Conservation (phyloP, 2,113 vertebrate species). For the Apodemus sylvaticus region DNA sequence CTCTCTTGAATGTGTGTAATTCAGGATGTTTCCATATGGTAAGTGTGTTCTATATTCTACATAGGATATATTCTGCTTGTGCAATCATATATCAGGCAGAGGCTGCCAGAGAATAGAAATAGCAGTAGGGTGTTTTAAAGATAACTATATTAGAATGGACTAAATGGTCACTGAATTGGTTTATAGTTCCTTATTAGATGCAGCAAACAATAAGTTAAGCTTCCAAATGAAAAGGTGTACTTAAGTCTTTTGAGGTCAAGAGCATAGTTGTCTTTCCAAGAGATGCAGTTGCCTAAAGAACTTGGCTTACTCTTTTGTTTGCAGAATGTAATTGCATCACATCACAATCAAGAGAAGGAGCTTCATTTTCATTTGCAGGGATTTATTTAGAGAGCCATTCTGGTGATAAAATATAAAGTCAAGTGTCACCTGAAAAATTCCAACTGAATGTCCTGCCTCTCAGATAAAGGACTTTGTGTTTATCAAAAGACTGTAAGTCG, state of each 20-base stretch:
- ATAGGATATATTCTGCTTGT: not conserved
- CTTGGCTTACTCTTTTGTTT: conserved; percentile 51
- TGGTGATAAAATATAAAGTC: not conserved
- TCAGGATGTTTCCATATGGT: not conserved
- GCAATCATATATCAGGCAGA: not conserved
- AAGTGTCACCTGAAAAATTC: not conserved
- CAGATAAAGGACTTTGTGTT: not conserved
- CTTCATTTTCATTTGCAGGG: conserved; percentile 8
- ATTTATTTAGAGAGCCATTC: not conserved
- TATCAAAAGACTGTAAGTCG: not conserved
- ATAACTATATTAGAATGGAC: not conserved
- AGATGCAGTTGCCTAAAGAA: not conserved
- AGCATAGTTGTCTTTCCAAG: not conserved
- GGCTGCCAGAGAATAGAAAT: not conserved
- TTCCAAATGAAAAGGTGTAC: conserved; percentile 15
- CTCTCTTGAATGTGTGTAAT: not conserved
- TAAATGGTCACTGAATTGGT: not conserved
- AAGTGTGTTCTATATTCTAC: not conserved
- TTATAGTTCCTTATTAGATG: not conserved
- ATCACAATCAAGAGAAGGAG: conserved; percentile 20
- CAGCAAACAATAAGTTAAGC: conserved; percentile 39
- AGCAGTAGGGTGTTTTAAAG: not conserved
- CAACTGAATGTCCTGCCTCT: not conserved
- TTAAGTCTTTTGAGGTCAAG: conserved; percentile 2
- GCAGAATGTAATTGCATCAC: conserved; percentile 6